A percentile compares a stretch with the other conserved stretches of the same genome.
Conservation (phyloP, 2,888 invertebrate species). For the Cephalotes varians region DNA sequence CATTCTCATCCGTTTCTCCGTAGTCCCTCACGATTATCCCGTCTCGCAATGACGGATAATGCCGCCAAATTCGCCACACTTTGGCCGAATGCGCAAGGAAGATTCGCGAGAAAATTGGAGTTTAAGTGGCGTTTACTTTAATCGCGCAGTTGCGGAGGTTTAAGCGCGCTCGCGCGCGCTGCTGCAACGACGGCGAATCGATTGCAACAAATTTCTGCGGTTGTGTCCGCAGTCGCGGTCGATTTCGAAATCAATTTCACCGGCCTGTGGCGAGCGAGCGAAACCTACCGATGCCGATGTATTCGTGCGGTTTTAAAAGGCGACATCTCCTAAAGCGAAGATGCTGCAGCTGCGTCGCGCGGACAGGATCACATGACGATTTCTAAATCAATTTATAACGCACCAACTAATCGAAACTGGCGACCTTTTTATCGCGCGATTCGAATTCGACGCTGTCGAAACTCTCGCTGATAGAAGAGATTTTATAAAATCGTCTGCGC, state of each 20-base stretch:
- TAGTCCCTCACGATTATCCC: background rate
- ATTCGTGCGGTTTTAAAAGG: slow-evolving; percentile 56
- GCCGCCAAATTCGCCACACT: slow-evolving; percentile 16
- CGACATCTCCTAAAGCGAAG: slow-evolving; percentile 24
- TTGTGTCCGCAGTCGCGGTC: slow-evolving; percentile 49
- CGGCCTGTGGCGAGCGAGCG: slow-evolving; percentile 42
- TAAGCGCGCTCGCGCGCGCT: background rate
- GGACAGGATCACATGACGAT: background rate
- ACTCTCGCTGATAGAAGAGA: background rate
- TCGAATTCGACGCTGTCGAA: background rate
- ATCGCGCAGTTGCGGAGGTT: background rate
- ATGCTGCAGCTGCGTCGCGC: slow-evolving; percentile 19
- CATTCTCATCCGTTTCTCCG: background rate
- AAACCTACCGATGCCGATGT: slow-evolving; percentile 25
- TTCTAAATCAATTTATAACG: slow-evolving; percentile 26
- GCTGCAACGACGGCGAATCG: slow-evolving; percentile 38
- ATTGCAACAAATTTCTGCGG: slow-evolving; percentile 64
- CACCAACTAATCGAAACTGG: background rate
- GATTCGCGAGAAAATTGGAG: slow-evolving; percentile 24
- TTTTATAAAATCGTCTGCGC: background rate
- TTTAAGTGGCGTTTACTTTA: slow-evolving; percentile 44
- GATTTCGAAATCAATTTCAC: slow-evolving; percentile 65
- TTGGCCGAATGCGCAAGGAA: slow-evolving; percentile 5
- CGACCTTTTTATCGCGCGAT: slow-evolving; percentile 23
- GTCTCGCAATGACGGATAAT: background rate